phyloP scores from a whole-genome alignment of 2,797 vertebrate species.

The Enteromius anoplus region DNA sequence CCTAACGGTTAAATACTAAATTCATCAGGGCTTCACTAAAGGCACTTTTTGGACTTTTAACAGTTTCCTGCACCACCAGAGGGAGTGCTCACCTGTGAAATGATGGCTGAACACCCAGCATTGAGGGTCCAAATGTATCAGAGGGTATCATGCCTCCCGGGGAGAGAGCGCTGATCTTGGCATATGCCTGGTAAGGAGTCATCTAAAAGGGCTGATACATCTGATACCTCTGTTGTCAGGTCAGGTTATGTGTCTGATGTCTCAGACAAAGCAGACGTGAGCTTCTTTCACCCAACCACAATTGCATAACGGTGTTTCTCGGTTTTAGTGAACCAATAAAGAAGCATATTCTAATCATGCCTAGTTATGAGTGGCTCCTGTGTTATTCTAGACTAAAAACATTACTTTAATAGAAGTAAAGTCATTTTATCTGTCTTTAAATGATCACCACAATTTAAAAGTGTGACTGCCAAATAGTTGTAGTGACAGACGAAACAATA shows the following conservation, averaged over 20 bases:
- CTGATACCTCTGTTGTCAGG: constrained; percentile 44
- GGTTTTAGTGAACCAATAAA: not conserved
- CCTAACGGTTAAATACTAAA: not conserved
- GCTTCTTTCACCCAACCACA: constrained; percentile 14
- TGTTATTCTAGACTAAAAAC: not conserved
- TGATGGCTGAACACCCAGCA: constrained; percentile 34
- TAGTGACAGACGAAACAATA: not conserved
- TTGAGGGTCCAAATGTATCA: constrained; percentile 25
- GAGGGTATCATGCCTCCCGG: constrained; percentile 28
- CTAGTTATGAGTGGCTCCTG: not conserved
- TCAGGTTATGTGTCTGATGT: constrained; percentile 34
- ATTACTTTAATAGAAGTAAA: not conserved
- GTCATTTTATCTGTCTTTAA: not conserved
- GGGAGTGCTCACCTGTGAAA: constrained; percentile 72
- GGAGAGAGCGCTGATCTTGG: constrained; percentile 14
- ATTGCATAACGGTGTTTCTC: not conserved
- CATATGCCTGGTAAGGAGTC: constrained; percentile 31
- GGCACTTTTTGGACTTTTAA: constrained; percentile 39
- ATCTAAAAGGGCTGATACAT: constrained; percentile 38
- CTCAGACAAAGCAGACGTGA: not conserved
- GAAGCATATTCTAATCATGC: not conserved
- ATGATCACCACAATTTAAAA: not conserved
- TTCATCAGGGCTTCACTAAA: constrained; percentile 16
- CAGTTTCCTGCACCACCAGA: constrained; percentile 72
- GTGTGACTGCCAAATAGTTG: not conserved